Evolutionary conservation across 2,797 vertebrate genomes (phyloP).

Genomic region (Macroramphosus scolopax): DNA sequence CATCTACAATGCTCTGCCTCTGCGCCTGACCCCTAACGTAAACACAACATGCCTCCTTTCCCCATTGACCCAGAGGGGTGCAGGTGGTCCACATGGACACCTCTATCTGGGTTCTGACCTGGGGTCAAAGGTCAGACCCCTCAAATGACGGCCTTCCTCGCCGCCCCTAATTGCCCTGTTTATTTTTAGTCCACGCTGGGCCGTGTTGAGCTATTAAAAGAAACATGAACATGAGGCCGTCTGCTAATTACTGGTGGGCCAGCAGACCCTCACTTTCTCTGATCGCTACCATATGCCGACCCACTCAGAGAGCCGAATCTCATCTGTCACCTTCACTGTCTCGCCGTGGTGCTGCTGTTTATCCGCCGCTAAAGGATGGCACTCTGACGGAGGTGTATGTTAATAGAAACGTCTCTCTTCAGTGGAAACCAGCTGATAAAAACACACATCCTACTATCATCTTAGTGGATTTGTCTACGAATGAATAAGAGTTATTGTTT

Average conservation of each 20-base stretch:
- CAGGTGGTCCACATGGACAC: constrained; percentile 75
- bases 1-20: constrained; percentile 46
- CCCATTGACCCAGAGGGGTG: constrained; percentile 60
- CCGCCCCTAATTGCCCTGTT: constrained; percentile 80
- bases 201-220: constrained; percentile 88
- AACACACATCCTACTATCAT: too few species aligned
- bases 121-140: constrained; percentile 76
- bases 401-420: constrained; percentile 5
- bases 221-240: constrained; percentile 82
- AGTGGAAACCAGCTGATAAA: too few species aligned
- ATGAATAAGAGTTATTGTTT: too few species aligned
- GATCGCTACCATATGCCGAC: constrained; percentile 86
- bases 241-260: constrained; percentile 86
- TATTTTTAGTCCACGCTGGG: constrained; percentile 86
- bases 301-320: constrained; percentile 63
- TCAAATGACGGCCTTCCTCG: constrained; percentile 78
- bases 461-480: too few species aligned
- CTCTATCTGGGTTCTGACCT: constrained; percentile 71
- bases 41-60: constrained; percentile 67
- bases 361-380: constrained; percentile 21
- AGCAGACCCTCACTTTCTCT: constrained; percentile 74
- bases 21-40: constrained; percentile 73
- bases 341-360: constrained; percentile 44
- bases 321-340: constrained; percentile 75
- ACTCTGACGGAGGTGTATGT: constrained; percentile 13